A percentile compares a stretch with the other conserved stretches of the same genome.
These are phyloP conservation scores for Platycnemis pennipes DNA, from an alignment of 2,888 invertebrate genomes.

Conservation along the genomic window DNA sequence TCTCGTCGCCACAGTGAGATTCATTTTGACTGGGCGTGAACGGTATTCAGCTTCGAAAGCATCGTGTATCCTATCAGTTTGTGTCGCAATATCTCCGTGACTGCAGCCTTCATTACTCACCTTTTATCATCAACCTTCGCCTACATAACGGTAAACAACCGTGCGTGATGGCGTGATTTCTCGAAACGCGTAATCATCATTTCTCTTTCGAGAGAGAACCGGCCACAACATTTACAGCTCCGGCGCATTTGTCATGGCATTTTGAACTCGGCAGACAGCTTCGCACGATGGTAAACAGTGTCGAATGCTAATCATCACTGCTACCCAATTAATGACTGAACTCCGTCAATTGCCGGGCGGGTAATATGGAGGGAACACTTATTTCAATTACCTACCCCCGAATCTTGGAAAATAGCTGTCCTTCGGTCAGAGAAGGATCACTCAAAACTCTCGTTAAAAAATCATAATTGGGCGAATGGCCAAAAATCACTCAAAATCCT, in stretches of 20 bases:
- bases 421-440: not conserved
- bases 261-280: not conserved
- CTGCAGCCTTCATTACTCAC: constrained; percentile 21
- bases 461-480: not conserved
- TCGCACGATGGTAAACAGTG: not conserved
- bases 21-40: not conserved
- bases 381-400: not conserved
- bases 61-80: not conserved
- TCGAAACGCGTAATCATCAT: constrained; percentile 20
- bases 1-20: not conserved
- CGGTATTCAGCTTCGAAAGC: not conserved
- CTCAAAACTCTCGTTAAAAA: not conserved
- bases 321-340: not conserved
- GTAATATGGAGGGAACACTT: not conserved
- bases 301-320: constrained; percentile 21
- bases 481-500: not conserved
- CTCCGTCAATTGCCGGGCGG: not conserved
- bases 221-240: not conserved
- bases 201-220: not conserved
- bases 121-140: constrained; percentile 18
- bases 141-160: constrained; percentile 19
- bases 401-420: not conserved
- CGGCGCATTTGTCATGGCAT: not conserved
- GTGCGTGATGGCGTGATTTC: constrained; percentile 32
- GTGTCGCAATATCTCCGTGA: not conserved